Evolutionary conservation across 2,797 vertebrate species (phyloP), one percentile per base, ranked within the genome.

Genomic region (Fundulus diaphanus): DNA sequence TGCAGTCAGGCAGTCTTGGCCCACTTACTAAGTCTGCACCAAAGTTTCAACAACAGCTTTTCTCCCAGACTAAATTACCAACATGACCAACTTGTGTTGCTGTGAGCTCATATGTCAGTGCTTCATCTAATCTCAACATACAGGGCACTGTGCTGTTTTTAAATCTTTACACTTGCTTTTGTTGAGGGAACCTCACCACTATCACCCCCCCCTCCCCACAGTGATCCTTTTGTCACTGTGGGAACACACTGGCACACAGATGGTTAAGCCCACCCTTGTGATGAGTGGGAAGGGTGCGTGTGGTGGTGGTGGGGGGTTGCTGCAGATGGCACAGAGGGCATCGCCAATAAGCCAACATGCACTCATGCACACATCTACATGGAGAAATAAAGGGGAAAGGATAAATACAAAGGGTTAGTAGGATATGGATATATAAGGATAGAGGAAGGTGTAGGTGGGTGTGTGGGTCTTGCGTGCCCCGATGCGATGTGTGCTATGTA

Each of bases 291-390:
- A 82, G 87, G 78, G 89, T 87, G 73, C 79, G 37, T 81, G 69
- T 72, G 52, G 48, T 15, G 33, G 57, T 51, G 77, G 72, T 68
- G 74, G 65, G 48, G 87, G 88, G 84, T 87, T 90, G 93, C 88
- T 95, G 92, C 95, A 96, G 95, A 96, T 96, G 95, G 95, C 94
- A 95, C 90, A 92, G 94, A 93, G 95, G 95, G 95, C 93, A 96
- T 92, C 91, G 94, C 93, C 95, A 95, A 94, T 92, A 87, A 89
- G 90, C 90, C 87, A 80, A 88, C 87, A 89, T 70, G 66, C 67
- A 74, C 63, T 57, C 63, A 87, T 67, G 44, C 81, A 72, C 79
- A 68, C 49, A 86, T 77, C 82, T 68, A 84, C 57, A 70, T 74
- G 40, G 35, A 76, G 33, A 61, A 72, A 88, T 18, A 61, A 83